Evolutionary conservation across 1,140 invertebrate species (phyloP).

Genomic region (Bombus terrestris): DNA sequence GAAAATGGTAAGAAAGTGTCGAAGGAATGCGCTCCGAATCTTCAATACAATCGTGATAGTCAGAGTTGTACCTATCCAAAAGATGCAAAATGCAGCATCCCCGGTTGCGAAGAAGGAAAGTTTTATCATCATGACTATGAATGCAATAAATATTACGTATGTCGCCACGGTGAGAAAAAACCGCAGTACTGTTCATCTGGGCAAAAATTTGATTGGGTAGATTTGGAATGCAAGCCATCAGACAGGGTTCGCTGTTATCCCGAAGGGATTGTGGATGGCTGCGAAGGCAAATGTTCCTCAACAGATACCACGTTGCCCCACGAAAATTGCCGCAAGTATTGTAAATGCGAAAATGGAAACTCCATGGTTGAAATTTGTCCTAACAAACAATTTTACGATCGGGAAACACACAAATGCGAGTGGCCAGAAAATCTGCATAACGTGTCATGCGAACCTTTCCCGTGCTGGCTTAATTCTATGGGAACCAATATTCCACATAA

Average conservation of each 20-base stretch:
- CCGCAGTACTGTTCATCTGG: accelerated
- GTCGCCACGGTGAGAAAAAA: neutral
- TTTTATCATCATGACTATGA: neutral
- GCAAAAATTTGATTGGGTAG: neutral
- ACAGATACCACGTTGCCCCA: neutral
- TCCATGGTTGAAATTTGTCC: conserved; percentile 71
- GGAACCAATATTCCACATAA: conserved; percentile 69
- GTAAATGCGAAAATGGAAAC: conserved; percentile 21
- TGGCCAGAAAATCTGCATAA: conserved; percentile 61
- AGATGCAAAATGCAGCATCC: conserved; percentile 39
- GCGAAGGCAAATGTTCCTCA: neutral
- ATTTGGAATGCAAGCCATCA: neutral
- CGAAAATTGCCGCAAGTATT: conserved; percentile 38
- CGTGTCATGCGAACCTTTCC: neutral
- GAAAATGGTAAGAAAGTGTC: conserved; percentile 79
- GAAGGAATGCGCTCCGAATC: conserved; percentile 77
- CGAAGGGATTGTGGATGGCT: neutral
- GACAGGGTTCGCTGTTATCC: neutral
- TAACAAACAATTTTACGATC: conserved; percentile 81
- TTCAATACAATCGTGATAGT: conserved; percentile 81
- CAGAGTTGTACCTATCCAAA: conserved; percentile 78
- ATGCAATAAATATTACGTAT: neutral
- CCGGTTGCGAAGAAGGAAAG: neutral
- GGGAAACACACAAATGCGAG: conserved; percentile 77
- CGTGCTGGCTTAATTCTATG: conserved; percentile 73